phyloP scores from a whole-genome alignment of 2,113 vertebrate species.

The Engystomops pustulosus region DNA sequence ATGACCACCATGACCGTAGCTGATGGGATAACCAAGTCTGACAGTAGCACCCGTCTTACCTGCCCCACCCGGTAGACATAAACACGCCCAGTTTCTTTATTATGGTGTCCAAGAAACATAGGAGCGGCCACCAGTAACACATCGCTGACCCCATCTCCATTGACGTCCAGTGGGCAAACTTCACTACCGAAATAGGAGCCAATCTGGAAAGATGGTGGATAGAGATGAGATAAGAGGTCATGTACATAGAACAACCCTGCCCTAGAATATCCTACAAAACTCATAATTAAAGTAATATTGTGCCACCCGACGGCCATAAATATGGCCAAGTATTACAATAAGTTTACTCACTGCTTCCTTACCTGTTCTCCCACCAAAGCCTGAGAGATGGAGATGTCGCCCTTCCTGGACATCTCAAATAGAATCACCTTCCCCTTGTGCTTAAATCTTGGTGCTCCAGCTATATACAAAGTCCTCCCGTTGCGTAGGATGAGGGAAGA shows the following conservation, averaged over 20 bases:
- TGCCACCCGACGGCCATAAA: neutral
- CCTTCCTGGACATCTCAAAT: slow-evolving; percentile 82
- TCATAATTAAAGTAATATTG: neutral
- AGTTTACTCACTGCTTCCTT: slow-evolving; percentile 9
- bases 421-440: slow-evolving; percentile 95
- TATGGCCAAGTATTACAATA: neutral
- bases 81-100: slow-evolving; percentile 86
- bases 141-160: slow-evolving; percentile 85
- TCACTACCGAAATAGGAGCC: slow-evolving; percentile 96
- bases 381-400: slow-evolving; percentile 79
- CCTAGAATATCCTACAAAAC: neutral
- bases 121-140: slow-evolving; percentile 91
- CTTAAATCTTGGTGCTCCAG: slow-evolving; percentile 92
- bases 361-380: slow-evolving; percentile 92
- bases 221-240: neutral
- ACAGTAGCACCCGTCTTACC: slow-evolving; percentile 69
- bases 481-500: slow-evolving; percentile 82
- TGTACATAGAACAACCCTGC: neutral
- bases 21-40: neutral
- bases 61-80: slow-evolving; percentile 87
- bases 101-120: slow-evolving; percentile 89
- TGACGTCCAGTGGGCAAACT: slow-evolving; percentile 84
- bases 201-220: slow-evolving; percentile 74
- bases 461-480: slow-evolving; percentile 80
- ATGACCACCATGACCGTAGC: neutral